Base-by-base conservation (phyloP, 92 coral and sea anemone genomes). In the Zoanthus solanderi region DNA sequence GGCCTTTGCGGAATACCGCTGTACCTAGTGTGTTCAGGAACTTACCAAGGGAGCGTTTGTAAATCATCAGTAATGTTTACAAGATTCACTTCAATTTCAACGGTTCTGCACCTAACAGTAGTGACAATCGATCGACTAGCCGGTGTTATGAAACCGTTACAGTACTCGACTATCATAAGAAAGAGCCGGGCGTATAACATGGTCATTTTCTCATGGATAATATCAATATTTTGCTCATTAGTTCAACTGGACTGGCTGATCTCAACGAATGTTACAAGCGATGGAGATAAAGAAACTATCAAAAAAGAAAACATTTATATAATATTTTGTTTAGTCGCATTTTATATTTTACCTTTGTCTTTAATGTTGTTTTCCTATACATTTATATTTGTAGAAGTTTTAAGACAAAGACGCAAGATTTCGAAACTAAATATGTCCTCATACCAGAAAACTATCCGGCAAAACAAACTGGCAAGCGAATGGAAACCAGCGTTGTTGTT, bases 61-160 rank as follows among this genome's bases (percentile, higher is more conserved):
- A 54, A 72, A 2, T 75, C 94, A 10, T 84, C 88, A 9, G 78
- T 76, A 28, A 89, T 84, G 65, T 61, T 86, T 37, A 79, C 88
- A 52, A 83, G 87, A 76, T 93, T 93, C 80, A 88, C 94, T 12
- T 91, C 96, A 0, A 58, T 93, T 53, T 84, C 93, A 58, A 85
- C 94, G 17, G 69, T 93, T 18, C 84, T 90, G 29, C 96, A 93
- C 57, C 84, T 93, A 50, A 69, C 85, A n/a, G 72, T 88, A 37
- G 90, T 91, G n/a, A 88, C 94, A 37, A 72, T 85, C 10, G 96
- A 93, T 61, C 92, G 94, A 61, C 85, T 92, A 65, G 83, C 88
- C 67, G 89, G 90, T 34, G 86, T 91, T 63, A 91, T 75, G 89
- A 72, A 53, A 10, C 89, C 94, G 3, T 87, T 91, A 11, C 71